Base-by-base conservation (phyloP, 2,113 vertebrate species). In the Hydrochoerus hydrochaeris region DNA sequence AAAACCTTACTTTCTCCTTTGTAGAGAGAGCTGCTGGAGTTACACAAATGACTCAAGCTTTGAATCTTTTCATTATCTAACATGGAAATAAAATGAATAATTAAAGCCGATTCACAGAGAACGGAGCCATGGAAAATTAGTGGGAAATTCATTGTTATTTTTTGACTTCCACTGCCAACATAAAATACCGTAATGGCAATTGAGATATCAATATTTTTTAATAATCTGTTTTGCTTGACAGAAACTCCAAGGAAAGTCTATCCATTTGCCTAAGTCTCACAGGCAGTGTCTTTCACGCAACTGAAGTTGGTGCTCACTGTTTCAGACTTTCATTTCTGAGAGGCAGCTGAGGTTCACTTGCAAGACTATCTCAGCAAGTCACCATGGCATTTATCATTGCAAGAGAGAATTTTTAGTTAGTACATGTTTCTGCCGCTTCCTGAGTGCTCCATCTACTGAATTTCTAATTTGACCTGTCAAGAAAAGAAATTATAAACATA, bases 171-270 rank as follows among this genome's bases (percentile, higher is more conserved):
- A 24, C 46, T 93, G 44, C 30, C 85, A 92, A 94, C 62, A 73
- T 94, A 92, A 95, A 95, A 92, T 28, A 96, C 26, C 26, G 38
- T 52, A 77, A 82, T 94, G 69, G 26, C 57, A 95, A 91, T n/a
- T 85, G 77, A 94, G 49, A 73, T 90, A 60, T 46, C 44, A 69
- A n/a, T 95, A 77, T 95, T 97, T 95, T 96, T 97, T 67, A 97
- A 24, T 97, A 89, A 87, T 77, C 57, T 35, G 71, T 83, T 92
- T 88, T 85, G 80, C 38, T 81, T 69, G 49, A 73, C n/a, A 58
- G 78, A 7, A 57, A 62, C 44, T 57, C 30, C 35, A 80, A 41
- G 22, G 62, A 86, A 83, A 91, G 49, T 83, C 49, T 75, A 78
- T 60, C n/a, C 20, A 49, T 94, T 38, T 97, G 13, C 28, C 41